Percentiles rank a stretch among this genome's conserved stretches.
Conservation (phyloP, 2,888 invertebrate genomes). For the Protophormia terraenovae region DNA sequence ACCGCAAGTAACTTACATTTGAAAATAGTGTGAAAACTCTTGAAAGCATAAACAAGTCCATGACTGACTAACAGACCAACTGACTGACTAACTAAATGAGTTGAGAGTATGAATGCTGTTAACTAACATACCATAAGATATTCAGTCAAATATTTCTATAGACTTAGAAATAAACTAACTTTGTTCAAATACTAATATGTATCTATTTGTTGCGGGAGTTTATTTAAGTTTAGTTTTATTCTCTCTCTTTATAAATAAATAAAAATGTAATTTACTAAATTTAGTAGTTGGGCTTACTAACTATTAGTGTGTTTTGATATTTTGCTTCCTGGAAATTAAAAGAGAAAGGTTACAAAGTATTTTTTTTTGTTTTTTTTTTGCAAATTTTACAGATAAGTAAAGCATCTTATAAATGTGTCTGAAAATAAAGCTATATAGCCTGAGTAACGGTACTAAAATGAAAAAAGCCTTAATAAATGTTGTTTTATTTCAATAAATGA, state of each 20-base stretch:
- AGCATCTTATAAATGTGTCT: background rate
- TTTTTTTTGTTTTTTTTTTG: background rate
- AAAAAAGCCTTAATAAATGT: background rate
- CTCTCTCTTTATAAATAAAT: background rate
- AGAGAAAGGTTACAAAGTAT: constrained; percentile 74
- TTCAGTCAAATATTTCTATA: constrained; percentile 37
- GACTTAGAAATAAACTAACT: constrained; percentile 30
- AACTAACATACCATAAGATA: background rate
- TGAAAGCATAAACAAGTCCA: constrained; percentile 60
- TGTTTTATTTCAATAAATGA: background rate
- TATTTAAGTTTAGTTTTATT: background rate
- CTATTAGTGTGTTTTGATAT: constrained; percentile 74
- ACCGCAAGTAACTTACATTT: constrained; percentile 82
- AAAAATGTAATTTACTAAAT: background rate
- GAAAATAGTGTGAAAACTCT: constrained; percentile 77
- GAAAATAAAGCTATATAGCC: background rate
- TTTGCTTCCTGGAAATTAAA: constrained; percentile 78
- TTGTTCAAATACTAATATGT: background rate
- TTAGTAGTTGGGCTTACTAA: constrained; percentile 8
- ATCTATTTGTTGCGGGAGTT: constrained; percentile 15
- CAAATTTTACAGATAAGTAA: constrained; percentile 32
- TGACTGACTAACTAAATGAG: constrained; percentile 19
- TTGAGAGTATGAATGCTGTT: background rate
- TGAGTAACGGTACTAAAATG: constrained; percentile 15
- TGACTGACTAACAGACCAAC: constrained; percentile 43